These are phyloP conservation scores for Temnothorax curvispinosus DNA, from an alignment of 1,140 invertebrate species.

Conservation along the genomic window DNA sequence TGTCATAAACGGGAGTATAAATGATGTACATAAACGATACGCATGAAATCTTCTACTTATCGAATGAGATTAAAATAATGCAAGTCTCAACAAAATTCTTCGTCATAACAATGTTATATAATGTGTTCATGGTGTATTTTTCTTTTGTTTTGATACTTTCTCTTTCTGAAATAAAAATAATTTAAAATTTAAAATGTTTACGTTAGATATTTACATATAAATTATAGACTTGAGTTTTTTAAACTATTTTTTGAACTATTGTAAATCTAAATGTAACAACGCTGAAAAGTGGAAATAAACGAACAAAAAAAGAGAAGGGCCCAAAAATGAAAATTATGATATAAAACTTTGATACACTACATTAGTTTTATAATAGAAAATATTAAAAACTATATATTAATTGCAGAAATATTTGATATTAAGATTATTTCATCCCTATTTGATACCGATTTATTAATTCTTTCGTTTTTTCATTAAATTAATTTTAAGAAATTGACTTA, in stretches of 20 bases:
- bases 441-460: too few species aligned
- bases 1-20: conserved; percentile 59
- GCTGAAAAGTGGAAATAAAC: background rate
- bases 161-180: background rate
- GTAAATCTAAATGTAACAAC: background rate
- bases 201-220: too few species aligned
- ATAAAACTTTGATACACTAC: background rate
- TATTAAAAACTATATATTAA: background rate
- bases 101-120: too few species aligned
- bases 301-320: background rate
- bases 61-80: conserved; percentile 6
- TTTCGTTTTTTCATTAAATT: background rate
- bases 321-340: background rate
- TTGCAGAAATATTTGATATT: too few species aligned
- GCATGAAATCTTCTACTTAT: background rate
- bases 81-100: background rate
- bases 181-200: conserved; percentile 3
- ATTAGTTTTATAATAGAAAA: background rate
- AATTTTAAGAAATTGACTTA: background rate
- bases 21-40: background rate
- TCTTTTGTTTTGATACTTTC: too few species aligned
- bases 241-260: background rate
- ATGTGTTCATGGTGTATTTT: too few species aligned
- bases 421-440: too few species aligned
- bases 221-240: background rate